Conservation (phyloP, 1,140 invertebrate species). For the Drosophila nebulosa region DNA sequence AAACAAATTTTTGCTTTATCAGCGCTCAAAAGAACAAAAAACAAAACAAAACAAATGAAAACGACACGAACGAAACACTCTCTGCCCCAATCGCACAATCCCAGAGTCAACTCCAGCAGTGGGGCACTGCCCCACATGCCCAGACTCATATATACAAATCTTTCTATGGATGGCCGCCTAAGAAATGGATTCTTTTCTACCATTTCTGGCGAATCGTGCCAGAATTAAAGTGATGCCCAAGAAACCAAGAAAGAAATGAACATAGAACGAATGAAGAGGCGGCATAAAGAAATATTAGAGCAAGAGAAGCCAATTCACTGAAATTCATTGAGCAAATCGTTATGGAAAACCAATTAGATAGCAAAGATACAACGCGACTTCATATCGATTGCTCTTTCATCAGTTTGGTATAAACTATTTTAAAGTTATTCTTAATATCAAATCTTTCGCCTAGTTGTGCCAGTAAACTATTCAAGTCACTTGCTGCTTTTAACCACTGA, state of each 20-base stretch:
- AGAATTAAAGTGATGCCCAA: background rate
- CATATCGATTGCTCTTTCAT: background rate
- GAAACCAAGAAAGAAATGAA: background rate
- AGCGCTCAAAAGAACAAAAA: slow-evolving; percentile 13
- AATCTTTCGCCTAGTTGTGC: background rate
- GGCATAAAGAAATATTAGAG: background rate
- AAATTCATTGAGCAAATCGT: background rate
- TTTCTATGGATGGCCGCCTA: background rate
- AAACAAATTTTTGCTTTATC: slow-evolving; percentile 46
- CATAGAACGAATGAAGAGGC: too few relatives aligned
- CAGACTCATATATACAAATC: background rate
- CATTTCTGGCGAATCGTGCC: background rate
- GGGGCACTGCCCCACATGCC: background rate
- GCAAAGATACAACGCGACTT: background rate
- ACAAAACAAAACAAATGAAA: background rate
- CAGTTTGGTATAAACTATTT: background rate
- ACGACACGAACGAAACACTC: slow-evolving; percentile 9
- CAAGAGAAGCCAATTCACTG: too few relatives aligned
- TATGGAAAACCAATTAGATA: background rate
- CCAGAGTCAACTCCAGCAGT: too few relatives aligned
- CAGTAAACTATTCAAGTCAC: background rate
- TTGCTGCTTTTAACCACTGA: background rate
- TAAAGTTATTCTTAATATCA: background rate
- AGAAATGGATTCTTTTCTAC: background rate
- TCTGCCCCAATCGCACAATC: too few relatives aligned